A percentile compares a stretch with the other conserved stretches of the same genome.
Conservation (phyloP, 1,140 invertebrate genomes). For the Aphis craccivora region DNA sequence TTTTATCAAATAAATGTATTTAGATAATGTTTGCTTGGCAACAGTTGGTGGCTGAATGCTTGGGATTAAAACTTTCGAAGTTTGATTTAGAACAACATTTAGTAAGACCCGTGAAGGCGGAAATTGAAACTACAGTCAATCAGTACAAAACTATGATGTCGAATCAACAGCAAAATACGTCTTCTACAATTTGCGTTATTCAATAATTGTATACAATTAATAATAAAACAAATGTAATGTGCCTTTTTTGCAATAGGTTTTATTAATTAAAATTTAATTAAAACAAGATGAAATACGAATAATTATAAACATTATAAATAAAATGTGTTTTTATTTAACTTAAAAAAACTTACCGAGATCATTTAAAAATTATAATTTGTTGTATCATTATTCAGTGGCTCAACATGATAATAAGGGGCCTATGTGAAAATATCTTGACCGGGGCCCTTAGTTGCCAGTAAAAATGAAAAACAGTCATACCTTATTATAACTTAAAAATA, state of each 20-base stretch:
- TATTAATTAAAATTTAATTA: background rate
- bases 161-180: slow-evolving; percentile 17
- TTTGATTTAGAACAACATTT: slow-evolving; percentile 55
- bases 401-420: too few species aligned
- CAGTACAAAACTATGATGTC: slow-evolving; percentile 23
- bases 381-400: too few species aligned
- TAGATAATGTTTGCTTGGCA: slow-evolving; percentile 47
- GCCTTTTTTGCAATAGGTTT: background rate
- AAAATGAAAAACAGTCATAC: too few species aligned
- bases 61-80: slow-evolving; percentile 49
- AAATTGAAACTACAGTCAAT: slow-evolving; percentile 44
- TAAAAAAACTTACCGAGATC: background rate
- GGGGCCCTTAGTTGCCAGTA: too few species aligned
- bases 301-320: background rate
- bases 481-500: too few species aligned
- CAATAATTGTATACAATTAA: background rate
- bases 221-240: background rate
- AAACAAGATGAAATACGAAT: background rate
- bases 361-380: background rate
- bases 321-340: background rate
- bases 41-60: slow-evolving; percentile 37
- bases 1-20: slow-evolving; percentile 30
- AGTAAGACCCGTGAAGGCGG: slow-evolving; percentile 33
- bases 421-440: too few species aligned
- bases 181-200: slow-evolving; percentile 23